Conservation (phyloP, 2,888 invertebrate species). For the Cosmia pyralina region DNA sequence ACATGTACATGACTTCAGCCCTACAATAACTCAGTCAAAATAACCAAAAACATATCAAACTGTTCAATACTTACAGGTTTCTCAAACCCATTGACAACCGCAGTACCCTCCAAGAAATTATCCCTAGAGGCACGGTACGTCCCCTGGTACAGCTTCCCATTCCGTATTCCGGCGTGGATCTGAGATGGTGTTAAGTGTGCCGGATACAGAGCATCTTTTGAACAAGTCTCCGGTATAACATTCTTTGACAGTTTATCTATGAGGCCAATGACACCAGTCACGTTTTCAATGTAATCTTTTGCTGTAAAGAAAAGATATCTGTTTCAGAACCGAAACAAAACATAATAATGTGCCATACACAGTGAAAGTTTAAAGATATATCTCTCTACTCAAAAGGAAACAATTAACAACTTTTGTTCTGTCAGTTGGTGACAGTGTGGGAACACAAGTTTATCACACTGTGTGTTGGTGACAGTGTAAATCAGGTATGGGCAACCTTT, state of each 20-base stretch:
- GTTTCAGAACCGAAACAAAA: background rate
- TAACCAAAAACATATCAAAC: background rate
- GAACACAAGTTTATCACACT: no score
- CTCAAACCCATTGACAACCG: conserved; percentile 94
- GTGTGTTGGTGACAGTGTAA: no score
- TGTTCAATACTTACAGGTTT: conserved; percentile 92
- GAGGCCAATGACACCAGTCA: conserved; percentile 92
- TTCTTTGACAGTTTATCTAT: conserved; percentile 95
- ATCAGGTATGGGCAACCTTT: no score
- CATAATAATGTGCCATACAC: no score
- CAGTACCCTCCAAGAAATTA: conserved; percentile 98
- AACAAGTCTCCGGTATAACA: conserved; percentile 90
- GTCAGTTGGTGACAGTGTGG: no score
- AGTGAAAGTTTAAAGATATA: no score
- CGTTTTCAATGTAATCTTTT: conserved; percentile 94
- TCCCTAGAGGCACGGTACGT: conserved; percentile 96
- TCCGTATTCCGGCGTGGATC: conserved; percentile 94
- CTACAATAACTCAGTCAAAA: background rate
- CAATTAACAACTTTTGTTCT: no score
- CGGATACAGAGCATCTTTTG: conserved; percentile 93
- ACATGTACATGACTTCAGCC: no score
- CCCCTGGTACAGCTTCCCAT: conserved; percentile 94
- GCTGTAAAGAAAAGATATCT: conserved; percentile 84
- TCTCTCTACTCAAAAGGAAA: no score
- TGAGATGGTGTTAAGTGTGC: conserved; percentile 95